Evolutionary conservation across 1,140 invertebrate genomes (phyloP), one percentile per base, ranked within the genome.

Genomic region (Listronotus bonariensis): DNA sequence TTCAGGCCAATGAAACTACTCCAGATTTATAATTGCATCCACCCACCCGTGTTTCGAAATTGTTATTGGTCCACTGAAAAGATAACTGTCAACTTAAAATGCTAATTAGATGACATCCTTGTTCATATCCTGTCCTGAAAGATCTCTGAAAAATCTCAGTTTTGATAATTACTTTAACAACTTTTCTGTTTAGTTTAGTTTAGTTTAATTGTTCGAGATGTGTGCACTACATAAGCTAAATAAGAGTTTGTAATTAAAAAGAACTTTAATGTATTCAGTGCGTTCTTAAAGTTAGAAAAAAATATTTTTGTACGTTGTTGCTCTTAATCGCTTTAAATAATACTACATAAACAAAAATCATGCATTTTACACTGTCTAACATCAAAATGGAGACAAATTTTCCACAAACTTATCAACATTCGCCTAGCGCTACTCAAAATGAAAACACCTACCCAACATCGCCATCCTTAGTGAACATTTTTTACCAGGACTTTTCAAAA

Each of bases 31-130:
- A 41, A 41, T 40, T 12, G 46, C 62, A 41, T 65, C 53, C 62
- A 57, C 62, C 62, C 62, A 65, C 62, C n/a, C 14, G 26, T n/a
- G 12, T 64, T 65, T 65, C 62, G 53, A 57, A 49, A 65, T 46
- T 31, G 7, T 41, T 14, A 65, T 65, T 65, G 62, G 62, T 57
- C 62, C 42, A 65, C 34, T 56, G 61, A 46, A 49, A 54, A 63
- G 52, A 63, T 55, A 40, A 36, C 36, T 34, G 54, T 65, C 62
- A 57, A 45, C 45, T 52, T 49, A 11, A 52, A 34, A 65, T 34
- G 54, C 62, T 65, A 65, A 65, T 65, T 65, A 65, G 54, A 45
- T 56, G 53, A 65, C 54, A 56, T 65, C 34, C 34, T 36, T 36
- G 11, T 12, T 9, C 34, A 36, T 12, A 36, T 36, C 53, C 62